phyloP scores from a whole-genome alignment of 2,113 vertebrate species.

The Melanostigma gelatinosum region DNA sequence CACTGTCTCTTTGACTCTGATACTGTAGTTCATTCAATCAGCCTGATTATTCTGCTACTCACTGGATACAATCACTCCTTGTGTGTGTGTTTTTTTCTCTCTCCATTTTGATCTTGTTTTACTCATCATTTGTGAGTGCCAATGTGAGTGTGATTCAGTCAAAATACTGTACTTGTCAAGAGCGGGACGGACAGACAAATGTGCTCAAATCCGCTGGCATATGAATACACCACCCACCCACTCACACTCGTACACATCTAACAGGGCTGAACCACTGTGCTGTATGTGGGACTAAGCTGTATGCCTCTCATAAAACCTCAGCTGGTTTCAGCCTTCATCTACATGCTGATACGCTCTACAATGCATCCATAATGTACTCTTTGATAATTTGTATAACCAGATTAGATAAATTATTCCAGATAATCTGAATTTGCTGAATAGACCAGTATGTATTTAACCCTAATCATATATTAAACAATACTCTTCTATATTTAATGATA shows the following conservation, averaged over 20 bases:
- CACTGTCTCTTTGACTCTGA: conserved; percentile 53
- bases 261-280: conserved; percentile 64
- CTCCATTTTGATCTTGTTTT: conserved; percentile 34
- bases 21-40: conserved; percentile 67
- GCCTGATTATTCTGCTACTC: conserved; percentile 57
- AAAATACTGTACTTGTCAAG: conserved; percentile 46
- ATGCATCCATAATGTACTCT: conserved; percentile 36
- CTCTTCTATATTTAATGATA: conserved; percentile 48
- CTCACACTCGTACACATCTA: conserved; percentile 59
- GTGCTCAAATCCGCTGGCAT: conserved; percentile 59
- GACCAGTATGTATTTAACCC: conserved; percentile 51
- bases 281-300: conserved; percentile 63
- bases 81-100: conserved; percentile 18
- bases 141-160: conserved; percentile 42
- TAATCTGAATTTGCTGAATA: conserved; percentile 50
- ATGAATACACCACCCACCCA: conserved; percentile 65
- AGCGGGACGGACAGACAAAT: conserved; percentile 61
- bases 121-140: conserved; percentile 28
- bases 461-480: conserved; percentile 44
- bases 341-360: conserved; percentile 37
- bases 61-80: conserved; percentile 59
- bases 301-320: conserved; percentile 51
- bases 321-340: conserved; percentile 62
- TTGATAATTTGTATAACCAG: conserved; percentile 46
- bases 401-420: conserved; percentile 49